Conservation (phyloP, 2,113 vertebrate species). For the Thinocorus orbignyianus region DNA sequence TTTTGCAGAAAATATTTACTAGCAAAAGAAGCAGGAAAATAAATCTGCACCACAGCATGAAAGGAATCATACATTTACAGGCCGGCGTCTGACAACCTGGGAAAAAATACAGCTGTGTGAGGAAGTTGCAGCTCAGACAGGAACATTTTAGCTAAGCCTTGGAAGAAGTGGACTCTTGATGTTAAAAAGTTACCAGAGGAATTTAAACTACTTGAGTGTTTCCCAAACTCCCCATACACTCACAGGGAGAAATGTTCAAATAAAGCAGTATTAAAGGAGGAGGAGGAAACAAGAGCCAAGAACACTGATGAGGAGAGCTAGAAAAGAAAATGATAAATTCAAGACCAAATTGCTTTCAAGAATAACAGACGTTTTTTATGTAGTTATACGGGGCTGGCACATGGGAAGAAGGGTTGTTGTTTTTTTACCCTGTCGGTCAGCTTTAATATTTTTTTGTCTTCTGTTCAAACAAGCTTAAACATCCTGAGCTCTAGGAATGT, state of each 20-base stretch:
- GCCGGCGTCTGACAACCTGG: background rate
- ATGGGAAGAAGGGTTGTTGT: background rate
- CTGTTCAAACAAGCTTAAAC: background rate
- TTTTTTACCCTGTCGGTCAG: background rate
- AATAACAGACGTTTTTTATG: background rate
- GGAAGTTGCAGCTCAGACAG: background rate
- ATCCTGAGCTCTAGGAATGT: background rate
- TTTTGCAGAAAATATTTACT: background rate
- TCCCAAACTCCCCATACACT: background rate
- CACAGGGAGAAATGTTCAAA: background rate
- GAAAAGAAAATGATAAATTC: background rate
- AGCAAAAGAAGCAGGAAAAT: background rate
- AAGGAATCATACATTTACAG: background rate
- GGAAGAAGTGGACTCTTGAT: background rate
- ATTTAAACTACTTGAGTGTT: background rate
- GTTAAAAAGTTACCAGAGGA: background rate
- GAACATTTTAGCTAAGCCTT: background rate
- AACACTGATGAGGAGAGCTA: background rate
- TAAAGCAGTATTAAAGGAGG: background rate
- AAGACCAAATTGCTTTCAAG: background rate
- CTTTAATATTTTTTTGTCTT: background rate
- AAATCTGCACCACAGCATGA: background rate
- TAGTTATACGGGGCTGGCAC: accelerated
- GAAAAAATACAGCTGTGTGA: background rate
- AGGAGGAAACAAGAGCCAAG: background rate